Evolutionary conservation across 2,797 vertebrate genomes (phyloP).

Genomic region (Fistularia tabacaria): DNA sequence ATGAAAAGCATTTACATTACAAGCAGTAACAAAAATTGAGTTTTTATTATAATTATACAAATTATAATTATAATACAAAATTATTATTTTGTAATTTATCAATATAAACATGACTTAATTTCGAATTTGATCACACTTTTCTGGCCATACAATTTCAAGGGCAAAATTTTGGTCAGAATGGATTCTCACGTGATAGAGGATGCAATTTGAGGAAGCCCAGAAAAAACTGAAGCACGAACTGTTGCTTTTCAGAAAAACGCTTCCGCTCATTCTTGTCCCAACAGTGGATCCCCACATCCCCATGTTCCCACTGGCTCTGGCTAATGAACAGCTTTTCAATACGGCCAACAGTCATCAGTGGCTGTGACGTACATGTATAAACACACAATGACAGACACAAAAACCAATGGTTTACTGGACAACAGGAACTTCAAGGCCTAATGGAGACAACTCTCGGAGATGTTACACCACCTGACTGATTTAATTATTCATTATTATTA

Average conservation of each 20-base stretch:
- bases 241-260: conserved; percentile 60
- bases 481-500: conserved; percentile 32
- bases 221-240: conserved; percentile 76
- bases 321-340: conserved; percentile 76
- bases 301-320: conserved; percentile 70
- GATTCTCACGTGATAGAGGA: conserved; percentile 55
- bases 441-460: conserved; percentile 48
- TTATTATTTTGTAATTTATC: too few species aligned
- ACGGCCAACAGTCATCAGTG: conserved; percentile 69
- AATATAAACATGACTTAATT: too few species aligned
- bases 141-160: too few species aligned
- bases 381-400: conserved; percentile 20
- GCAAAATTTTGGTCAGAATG: conserved; percentile 2
- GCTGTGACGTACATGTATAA: conserved; percentile 43
- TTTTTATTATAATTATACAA: too few species aligned
- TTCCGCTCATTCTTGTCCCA: conserved; percentile 33
- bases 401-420: conserved; percentile 2
- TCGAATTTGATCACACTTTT: too few species aligned
- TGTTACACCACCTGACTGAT: conserved; percentile 43
- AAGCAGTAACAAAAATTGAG: too few species aligned
- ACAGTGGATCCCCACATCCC: conserved; percentile 64
- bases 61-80: too few species aligned
- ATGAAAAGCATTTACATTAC: too few species aligned
- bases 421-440: conserved; percentile 39
- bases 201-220: conserved; percentile 66